A percentile compares a stretch with the other conserved stretches of the same genome.
Conservation (phyloP, 53 echinoderm and acorn worm genomes). For the Paracentrotus lividus region DNA sequence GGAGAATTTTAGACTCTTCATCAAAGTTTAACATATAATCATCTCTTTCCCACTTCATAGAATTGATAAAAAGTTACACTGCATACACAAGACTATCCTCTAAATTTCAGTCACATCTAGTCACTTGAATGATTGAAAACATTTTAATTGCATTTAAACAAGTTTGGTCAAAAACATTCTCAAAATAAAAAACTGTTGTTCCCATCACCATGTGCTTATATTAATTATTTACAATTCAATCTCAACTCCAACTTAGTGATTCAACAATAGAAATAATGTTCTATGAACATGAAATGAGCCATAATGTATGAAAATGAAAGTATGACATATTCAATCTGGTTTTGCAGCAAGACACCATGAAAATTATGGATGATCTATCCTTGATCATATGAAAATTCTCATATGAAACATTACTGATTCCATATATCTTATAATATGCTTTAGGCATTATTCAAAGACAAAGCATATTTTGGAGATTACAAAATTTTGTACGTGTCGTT, state of each 20-base stretch:
- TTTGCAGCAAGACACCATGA: background rate
- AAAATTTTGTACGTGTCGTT: background rate
- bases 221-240: background rate
- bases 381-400: too few species aligned
- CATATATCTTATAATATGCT: too few species aligned
- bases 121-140: background rate
- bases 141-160: background rate
- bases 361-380: background rate
- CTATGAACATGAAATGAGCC: background rate
- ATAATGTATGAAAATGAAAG: background rate
- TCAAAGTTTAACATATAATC: too few species aligned
- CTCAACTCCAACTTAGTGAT: constrained; percentile 25
- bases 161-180: background rate
- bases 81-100: background rate
- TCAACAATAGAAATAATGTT: background rate
- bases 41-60: too few species aligned
- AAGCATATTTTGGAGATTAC: background rate
- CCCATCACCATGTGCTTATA: background rate
- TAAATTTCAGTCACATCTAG: background rate
- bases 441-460: background rate
- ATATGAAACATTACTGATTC: too few species aligned
- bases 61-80: too few species aligned
- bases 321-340: background rate
- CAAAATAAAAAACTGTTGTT: background rate
- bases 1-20: too few species aligned